Evolutionary conservation across 2,797 vertebrate genomes (phyloP).

Genomic region (Mallotus villosus): DNA sequence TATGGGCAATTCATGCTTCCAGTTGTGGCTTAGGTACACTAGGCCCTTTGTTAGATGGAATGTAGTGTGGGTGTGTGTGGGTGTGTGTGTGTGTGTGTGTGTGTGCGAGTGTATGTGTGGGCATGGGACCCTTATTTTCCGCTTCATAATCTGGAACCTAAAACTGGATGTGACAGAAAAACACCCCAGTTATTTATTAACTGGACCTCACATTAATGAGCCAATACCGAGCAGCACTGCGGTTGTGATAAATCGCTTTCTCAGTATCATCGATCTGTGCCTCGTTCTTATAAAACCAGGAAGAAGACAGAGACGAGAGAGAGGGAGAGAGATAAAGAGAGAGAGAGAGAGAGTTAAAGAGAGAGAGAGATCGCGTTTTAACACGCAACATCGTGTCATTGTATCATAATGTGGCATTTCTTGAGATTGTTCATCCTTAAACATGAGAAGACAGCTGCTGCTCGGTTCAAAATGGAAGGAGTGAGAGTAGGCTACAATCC

Average conservation of each 20-base stretch:
- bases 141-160: slow-evolving; percentile 64
- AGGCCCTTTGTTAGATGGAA: slow-evolving; percentile 76
- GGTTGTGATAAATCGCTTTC: slow-evolving; percentile 54
- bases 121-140: slow-evolving; percentile 67
- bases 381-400: too few relatives aligned
- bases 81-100: slow-evolving; percentile 35
- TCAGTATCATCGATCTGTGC: slow-evolving; percentile 54
- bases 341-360: too few relatives aligned
- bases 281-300: slow-evolving; percentile 46
- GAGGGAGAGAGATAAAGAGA: too few relatives aligned
- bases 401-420: too few relatives aligned
- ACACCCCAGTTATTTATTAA: slow-evolving; percentile 63
- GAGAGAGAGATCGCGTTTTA: too few relatives aligned
- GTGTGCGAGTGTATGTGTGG: slow-evolving; percentile 57
- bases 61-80: slow-evolving; percentile 40
- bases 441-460: slow-evolving; percentile 46
- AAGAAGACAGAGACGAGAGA: neutral
- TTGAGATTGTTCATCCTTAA: too few relatives aligned
- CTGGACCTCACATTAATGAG: slow-evolving; percentile 65
- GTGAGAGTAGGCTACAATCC: slow-evolving; percentile 68
- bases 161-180: slow-evolving; percentile 53
- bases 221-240: slow-evolving; percentile 58
- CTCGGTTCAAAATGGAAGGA: slow-evolving; percentile 63
- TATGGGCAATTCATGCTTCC: slow-evolving; percentile 67
- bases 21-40: slow-evolving; percentile 59